These are phyloP conservation scores for Drosophila watanabei DNA, from an alignment of 1,140 invertebrate genomes.

Conservation along the genomic window DNA sequence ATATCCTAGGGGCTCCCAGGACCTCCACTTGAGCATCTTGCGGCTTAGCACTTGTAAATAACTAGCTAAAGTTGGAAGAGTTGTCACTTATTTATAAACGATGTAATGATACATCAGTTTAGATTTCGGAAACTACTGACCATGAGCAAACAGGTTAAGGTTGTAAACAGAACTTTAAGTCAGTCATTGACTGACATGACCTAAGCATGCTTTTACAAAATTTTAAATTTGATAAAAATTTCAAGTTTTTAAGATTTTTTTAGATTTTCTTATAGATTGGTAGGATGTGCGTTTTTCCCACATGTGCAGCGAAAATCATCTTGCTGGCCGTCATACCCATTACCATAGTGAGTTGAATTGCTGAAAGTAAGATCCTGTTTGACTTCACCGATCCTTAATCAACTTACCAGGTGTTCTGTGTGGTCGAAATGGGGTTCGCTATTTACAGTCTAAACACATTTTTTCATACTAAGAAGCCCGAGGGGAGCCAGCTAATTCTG, in stretches of 20 bases:
- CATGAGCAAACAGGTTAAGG: too few species aligned
- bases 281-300: constrained; percentile 37
- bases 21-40: constrained; percentile 58
- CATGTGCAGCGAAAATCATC: background rate
- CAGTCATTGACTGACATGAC: background rate
- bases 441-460: too few species aligned
- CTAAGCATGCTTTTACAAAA: background rate
- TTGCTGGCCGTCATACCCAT: background rate
- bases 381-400: background rate
- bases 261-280: background rate
- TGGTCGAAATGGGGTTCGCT: background rate
- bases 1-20: constrained; percentile 43
- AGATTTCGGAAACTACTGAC: background rate
- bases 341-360: constrained; percentile 31
- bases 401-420: background rate
- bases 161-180: too few species aligned
- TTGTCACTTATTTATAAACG: constrained; percentile 50
- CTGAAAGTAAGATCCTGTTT: background rate
- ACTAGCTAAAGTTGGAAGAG: constrained; percentile 41
- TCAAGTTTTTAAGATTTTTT: background rate
- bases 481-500: background rate
- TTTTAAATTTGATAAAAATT: background rate
- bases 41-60: constrained; percentile 64
- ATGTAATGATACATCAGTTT: constrained; percentile 2
- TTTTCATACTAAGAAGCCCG: too few species aligned